Percentiles rank a stretch among this genome's conserved stretches.
Evolutionary conservation across 2,113 vertebrate species (phyloP).

Genomic region (Gila orcuttii): DNA sequence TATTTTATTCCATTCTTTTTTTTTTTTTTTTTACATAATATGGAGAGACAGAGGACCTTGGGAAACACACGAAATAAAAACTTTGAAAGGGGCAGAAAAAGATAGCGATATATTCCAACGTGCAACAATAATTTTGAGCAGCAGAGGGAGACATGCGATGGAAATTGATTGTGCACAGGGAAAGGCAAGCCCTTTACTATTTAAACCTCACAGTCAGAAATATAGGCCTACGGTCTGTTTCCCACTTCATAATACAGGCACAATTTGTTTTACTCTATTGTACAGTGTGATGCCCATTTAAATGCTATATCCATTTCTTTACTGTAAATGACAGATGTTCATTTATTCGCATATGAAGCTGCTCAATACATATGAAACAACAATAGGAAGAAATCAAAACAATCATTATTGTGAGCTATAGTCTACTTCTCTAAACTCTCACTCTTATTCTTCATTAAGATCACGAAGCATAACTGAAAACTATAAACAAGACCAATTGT

Average conservation of each 20-base stretch:
- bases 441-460: not conserved
- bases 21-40: not conserved
- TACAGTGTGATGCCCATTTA: not conserved
- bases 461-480: not conserved
- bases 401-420: not conserved
- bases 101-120: not conserved
- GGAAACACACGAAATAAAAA: not conserved
- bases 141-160: slow-evolving; percentile 17
- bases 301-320: not conserved
- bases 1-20: not conserved
- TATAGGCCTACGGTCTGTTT: not conserved
- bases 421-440: not conserved
- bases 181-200: slow-evolving; percentile 12
- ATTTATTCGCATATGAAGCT: not conserved
- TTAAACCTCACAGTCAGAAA: not conserved
- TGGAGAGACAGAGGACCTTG: not conserved
- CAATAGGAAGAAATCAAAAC: not conserved
- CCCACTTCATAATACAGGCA: not conserved
- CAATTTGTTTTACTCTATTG: not conserved
- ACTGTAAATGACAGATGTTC: not conserved
- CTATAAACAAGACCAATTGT: not conserved
- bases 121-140: not conserved
- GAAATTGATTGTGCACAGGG: not conserved
- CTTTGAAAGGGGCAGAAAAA: not conserved
- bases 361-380: not conserved